Percentiles rank a stretch among this genome's conserved stretches.
Evolutionary conservation across 2,797 vertebrate genomes (phyloP).

Genomic region (Sebastes cheni): DNA sequence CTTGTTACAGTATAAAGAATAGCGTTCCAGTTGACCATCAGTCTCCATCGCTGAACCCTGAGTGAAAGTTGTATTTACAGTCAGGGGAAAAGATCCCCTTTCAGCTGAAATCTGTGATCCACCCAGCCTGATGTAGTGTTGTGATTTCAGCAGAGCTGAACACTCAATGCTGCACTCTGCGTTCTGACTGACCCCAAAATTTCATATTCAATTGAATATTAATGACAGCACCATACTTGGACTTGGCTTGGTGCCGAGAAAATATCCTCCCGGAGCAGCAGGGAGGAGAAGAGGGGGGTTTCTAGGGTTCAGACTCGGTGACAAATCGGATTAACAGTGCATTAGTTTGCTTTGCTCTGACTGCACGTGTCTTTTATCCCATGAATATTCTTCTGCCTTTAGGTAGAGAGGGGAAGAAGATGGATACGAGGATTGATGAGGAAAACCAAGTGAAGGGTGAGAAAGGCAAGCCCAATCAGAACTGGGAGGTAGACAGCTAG

Average conservation of each 20-base stretch:
- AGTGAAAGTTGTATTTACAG: neutral
- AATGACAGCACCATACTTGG: constrained; percentile 17
- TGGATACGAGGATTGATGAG: neutral
- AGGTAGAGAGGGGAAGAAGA: neutral
- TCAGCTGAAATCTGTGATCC: neutral
- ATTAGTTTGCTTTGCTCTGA: constrained; percentile 18
- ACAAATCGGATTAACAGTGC: constrained; percentile 21
- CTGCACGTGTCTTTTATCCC: neutral
- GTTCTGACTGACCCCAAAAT: constrained; percentile 29
- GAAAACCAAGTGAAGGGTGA: neutral
- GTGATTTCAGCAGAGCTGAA: constrained; percentile 2
- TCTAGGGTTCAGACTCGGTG: constrained; percentile 10
- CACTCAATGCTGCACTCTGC: neutral
- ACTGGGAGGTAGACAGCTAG: neutral
- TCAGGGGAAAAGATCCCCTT: neutral
- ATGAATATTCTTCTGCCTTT: neutral
- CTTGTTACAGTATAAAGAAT: neutral
- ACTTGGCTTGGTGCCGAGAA: constrained; percentile 10
- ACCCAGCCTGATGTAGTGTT: constrained; percentile 2
- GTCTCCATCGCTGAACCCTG: neutral
- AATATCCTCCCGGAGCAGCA: constrained; percentile 1
- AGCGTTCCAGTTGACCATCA: neutral
- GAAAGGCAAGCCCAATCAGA: neutral
- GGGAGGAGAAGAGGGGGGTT: neutral
- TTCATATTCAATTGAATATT: constrained; percentile 39